A percentile compares a stretch with the other conserved stretches of the same genome.
phyloP scores from a whole-genome alignment of 2,888 invertebrate genomes.

The Heterodera filipjevi region DNA sequence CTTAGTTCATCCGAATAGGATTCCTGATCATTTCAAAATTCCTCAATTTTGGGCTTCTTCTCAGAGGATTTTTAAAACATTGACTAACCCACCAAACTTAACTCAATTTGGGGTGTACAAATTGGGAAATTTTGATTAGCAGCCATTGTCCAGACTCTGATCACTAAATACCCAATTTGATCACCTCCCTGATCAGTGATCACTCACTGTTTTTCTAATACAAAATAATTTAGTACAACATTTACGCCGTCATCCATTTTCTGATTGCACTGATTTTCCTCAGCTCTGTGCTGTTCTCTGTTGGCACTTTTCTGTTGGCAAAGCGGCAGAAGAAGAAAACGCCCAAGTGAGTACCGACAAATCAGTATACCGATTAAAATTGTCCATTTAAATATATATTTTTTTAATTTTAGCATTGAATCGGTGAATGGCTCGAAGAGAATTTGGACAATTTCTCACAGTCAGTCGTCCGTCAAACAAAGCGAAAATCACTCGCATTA shows the following conservation, averaged over 20 bases:
- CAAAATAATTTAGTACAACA: slow-evolving; percentile 11
- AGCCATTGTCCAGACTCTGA: no score
- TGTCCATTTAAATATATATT: not conserved
- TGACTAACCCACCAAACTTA: no score
- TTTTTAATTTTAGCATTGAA: not conserved
- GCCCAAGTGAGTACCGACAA: not conserved
- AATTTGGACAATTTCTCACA: not conserved
- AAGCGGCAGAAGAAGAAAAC: not conserved
- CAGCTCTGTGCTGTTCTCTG: slow-evolving; percentile 38
- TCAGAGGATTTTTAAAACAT: no score
- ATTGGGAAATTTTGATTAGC: no score
- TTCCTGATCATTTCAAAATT: not conserved
- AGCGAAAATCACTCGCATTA: no score
- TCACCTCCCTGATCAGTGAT: not conserved
- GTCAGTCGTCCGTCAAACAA: not conserved
- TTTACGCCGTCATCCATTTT: slow-evolving; percentile 32
- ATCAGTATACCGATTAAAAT: not conserved
- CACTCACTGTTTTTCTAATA: not conserved
- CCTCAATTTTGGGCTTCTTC: no score
- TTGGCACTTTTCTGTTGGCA: slow-evolving; percentile 30
- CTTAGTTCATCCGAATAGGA: no score
- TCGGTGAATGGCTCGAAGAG: not conserved
- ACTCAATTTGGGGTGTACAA: no score
- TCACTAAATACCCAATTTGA: no score
- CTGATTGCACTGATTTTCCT: slow-evolving; percentile 46